A percentile compares a stretch with the other conserved stretches of the same genome.
These are phyloP conservation scores for Charaxes varanes DNA, from an alignment of 1,140 invertebrate species.

Conservation along the genomic window DNA sequence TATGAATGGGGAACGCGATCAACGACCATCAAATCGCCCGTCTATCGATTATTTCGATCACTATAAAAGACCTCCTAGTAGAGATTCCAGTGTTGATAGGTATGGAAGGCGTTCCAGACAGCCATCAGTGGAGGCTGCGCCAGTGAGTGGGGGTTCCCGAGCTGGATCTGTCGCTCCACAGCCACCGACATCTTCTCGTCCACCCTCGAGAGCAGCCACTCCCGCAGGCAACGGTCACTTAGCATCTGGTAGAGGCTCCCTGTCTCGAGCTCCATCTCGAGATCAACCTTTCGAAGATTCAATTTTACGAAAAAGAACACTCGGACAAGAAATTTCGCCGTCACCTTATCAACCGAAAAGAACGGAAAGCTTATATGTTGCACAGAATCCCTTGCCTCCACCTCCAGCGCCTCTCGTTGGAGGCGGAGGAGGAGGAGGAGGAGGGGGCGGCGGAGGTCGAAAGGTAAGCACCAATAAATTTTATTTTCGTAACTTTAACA, in stretches of 20 bases:
- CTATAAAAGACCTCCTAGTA: constrained; percentile 91
- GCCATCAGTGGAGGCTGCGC: constrained; percentile 80
- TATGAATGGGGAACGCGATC: constrained; percentile 42
- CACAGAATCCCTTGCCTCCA: constrained; percentile 70
- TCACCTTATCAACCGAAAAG: constrained; percentile 89
- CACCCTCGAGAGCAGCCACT: constrained; percentile 53
- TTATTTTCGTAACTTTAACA: too few species aligned
- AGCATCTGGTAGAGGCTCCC: constrained; percentile 62
- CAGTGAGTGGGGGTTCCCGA: constrained; percentile 36
- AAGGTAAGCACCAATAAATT: too few species aligned
- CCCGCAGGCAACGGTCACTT: constrained; percentile 72
- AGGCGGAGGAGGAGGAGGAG: constrained; percentile 51
- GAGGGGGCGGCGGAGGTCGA: constrained; percentile 48
- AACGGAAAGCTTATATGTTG: constrained; percentile 88
- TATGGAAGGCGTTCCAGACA: constrained; percentile 84
- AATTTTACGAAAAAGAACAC: constrained; percentile 82
- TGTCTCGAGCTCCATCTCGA: constrained; percentile 65
- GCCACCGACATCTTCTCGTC: constrained; percentile 58
- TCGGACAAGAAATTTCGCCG: constrained; percentile 91
- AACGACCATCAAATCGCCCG: constrained; percentile 69
- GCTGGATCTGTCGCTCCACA: constrained; percentile 67
- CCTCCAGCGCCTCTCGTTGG: constrained; percentile 65
- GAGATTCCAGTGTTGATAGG: constrained; percentile 90
- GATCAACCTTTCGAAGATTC: constrained; percentile 85
- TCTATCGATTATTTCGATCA: constrained; percentile 90